Base-by-base conservation (phyloP, 1,140 invertebrate genomes). In the Chrysomallon squamiferum region DNA sequence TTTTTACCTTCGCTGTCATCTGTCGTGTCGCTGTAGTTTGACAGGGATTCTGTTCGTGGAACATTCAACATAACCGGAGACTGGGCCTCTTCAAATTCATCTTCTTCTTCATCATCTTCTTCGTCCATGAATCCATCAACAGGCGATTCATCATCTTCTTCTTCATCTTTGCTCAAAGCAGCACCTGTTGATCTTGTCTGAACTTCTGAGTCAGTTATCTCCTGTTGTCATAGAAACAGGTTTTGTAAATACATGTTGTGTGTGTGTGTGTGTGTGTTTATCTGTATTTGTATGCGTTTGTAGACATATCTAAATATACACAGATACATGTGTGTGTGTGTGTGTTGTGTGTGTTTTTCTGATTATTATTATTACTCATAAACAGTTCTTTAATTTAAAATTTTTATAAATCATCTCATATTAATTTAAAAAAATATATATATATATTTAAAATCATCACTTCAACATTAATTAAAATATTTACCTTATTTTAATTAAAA, bases 1-100 rank as follows among this genome's bases (percentile, higher is more conserved):
- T n/a, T n/a, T 47, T 59, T 62, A 76, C 76, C 76, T 75, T 77
- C 74, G 69, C 93, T 93, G 60, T 93, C 93, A 82, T 95, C 93
- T 52, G 91, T 92, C 13, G 91, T 91, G 83, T 93, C 92, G 22
- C 92, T 93, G 75, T 92, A 88, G 86, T 94, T 93, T 7, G 92
- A 93, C 35, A 90, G 90, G 22, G 89, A 43, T n/a, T 77, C 73
- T 20, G 72, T 54, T n/a, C 35, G 32, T 15, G n/a, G 22, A 27
- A 29, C 29, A 9, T 33, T 56, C 3, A 52, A 9, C 35, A 38
- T 7, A 15, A 38, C 15, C 6, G 35, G 35, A 38, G 35, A 38
- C 15, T 38, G n/a, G n/a, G n/a, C 35, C 35, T 7, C 35, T 5
- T 38, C 35, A 38, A 38, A 15, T 38, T 38, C 35, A 15, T 38